Conservation (phyloP, 53 echinoderm and acorn worm genomes). For the Glandiceps talaboti region DNA sequence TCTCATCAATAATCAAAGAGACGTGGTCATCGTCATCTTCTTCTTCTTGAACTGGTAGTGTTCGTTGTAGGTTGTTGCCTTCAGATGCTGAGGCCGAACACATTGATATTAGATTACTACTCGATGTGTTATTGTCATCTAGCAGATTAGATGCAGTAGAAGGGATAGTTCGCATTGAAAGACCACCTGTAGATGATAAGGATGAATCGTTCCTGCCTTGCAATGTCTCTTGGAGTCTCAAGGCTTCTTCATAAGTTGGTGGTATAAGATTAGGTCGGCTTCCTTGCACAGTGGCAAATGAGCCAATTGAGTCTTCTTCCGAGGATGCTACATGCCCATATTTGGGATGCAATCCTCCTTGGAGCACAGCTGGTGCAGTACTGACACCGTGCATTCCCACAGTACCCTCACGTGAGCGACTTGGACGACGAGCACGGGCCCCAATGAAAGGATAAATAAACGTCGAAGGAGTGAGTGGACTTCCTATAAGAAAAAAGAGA, state of each 20-base stretch:
- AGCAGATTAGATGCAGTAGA: not conserved
- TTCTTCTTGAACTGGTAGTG: too few species aligned
- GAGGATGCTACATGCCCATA: not conserved
- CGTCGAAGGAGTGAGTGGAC: not conserved
- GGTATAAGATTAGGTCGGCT: not conserved
- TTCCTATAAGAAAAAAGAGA: not conserved
- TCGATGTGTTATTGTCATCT: too few species aligned
- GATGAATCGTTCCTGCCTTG: not conserved
- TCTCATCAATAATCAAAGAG: too few species aligned
- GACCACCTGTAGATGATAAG: not conserved
- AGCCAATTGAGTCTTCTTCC: not conserved
- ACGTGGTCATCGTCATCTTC: too few species aligned
- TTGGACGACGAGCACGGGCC: not conserved
- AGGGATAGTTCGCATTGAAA: not conserved
- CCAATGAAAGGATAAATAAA: not conserved
- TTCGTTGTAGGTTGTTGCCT: not conserved
- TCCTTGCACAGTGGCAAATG: not conserved
- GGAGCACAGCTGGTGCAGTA: not conserved
- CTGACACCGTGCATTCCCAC: not conserved
- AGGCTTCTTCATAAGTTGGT: not conserved
- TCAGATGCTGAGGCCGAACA: not conserved
- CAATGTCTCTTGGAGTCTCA: not conserved
- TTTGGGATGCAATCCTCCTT: not conserved
- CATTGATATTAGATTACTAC: not conserved
- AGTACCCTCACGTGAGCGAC: not conserved